Evolutionary conservation across 2,888 invertebrate species (phyloP), one percentile per base, ranked within the genome.

Genomic region (Melanostoma mellinum): DNA sequence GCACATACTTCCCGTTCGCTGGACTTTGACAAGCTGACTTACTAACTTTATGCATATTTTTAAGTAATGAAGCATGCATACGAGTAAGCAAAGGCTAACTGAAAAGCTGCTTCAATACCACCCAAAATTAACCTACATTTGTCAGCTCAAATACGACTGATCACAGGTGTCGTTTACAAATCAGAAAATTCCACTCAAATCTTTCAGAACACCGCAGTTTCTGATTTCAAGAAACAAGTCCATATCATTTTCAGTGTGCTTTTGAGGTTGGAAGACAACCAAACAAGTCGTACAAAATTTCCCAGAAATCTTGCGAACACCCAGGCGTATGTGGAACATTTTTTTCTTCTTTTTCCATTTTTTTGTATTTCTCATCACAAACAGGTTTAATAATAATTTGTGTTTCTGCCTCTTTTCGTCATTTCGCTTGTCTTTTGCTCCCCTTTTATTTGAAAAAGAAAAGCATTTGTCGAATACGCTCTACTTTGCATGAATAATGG

Each of bases 401-500:
- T 5, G 9, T 38, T 50, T 61, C 53, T 40, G 6, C 38, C 53
- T 48, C 6, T 9, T 2, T 48, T 50, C 40, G 58, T 30, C 52
- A 60, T 55, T 55, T 46, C 6, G 33, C 40, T 46, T 42, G 20
- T 38, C 56, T 55, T 32, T 40, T 20, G 3, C 56, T 52, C 6
- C 50, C 38, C 30, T n/a, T 8, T 3, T 32, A n/a, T 9, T 50
- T 48, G 33, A 30, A 10, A 42, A 67, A 55, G 42, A 72, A 38
- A 46, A 10, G 35, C 46, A 61, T 20, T 68, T 73, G 67, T 77
- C 68, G 77, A 55, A 68, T 50, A 82, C 68, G 82, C 82, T 82
- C 82, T 82, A 82, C 78, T 82, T 82, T 73, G 58, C 78, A 60
- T 63, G 63, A 58, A 82, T 78, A 78, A 82, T 69, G 35, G 68